These are phyloP conservation scores for Pardosa pseudoannulata DNA, from an alignment of 2,888 invertebrate genomes.

Conservation along the genomic window DNA sequence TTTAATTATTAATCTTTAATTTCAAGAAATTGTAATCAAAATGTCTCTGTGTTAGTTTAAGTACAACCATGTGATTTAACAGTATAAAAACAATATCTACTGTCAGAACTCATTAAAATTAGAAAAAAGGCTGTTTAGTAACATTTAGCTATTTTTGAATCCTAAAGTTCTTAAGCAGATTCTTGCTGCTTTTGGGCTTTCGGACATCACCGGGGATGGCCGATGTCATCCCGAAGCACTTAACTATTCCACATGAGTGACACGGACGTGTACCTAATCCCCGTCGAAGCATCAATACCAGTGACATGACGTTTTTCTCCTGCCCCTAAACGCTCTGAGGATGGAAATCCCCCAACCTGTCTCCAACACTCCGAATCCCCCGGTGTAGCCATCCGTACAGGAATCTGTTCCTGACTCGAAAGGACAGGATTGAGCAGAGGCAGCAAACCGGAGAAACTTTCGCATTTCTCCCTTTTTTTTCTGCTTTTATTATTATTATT, in stretches of 20 bases:
- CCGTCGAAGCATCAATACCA: background rate
- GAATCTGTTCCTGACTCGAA: constrained; percentile 42
- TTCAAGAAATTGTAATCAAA: too few relatives aligned
- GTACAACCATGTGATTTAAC: too few relatives aligned
- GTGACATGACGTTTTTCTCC: constrained; percentile 27
- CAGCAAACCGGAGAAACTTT: constrained; percentile 38
- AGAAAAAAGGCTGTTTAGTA: too few relatives aligned
- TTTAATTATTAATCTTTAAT: too few relatives aligned
- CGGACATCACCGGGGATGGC: too few relatives aligned
- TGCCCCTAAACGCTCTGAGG: constrained; percentile 12
- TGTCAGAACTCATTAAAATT: too few relatives aligned
- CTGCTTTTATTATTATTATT: constrained; percentile 5
- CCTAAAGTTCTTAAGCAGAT: too few relatives aligned
- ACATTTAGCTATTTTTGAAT: too few relatives aligned
- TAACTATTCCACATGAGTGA: constrained; percentile 3
- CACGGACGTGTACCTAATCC: constrained; percentile 17
- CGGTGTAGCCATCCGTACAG: constrained; percentile 51
- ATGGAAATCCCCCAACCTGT: constrained; percentile 21
- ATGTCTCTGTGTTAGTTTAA: too few relatives aligned
- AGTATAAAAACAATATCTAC: too few relatives aligned
- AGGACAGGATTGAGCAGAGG: constrained; percentile 46
- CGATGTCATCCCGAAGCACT: background rate
- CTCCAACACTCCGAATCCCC: constrained; percentile 22
- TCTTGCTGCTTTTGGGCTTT: too few relatives aligned
- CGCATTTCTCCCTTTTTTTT: background rate